Conservation (phyloP, 2,113 vertebrate genomes). For the Microcebus murinus region DNA sequence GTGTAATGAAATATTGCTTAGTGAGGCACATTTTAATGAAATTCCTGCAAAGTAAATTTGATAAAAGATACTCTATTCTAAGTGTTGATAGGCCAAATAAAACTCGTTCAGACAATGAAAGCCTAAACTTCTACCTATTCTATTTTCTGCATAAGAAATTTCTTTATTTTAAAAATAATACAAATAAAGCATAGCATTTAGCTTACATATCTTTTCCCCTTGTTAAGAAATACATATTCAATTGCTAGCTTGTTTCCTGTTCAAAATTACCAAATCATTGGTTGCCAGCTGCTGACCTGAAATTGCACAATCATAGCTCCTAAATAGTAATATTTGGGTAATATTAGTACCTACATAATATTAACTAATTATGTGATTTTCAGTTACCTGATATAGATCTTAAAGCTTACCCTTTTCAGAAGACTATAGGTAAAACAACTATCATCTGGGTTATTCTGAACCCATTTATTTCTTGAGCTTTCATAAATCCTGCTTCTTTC, state of each 20-base stretch:
- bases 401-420: background rate
- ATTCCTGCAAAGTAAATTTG: conserved; percentile 26
- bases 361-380: background rate
- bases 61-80: background rate
- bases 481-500: conserved; percentile 20
- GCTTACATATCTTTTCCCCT: background rate
- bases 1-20: conserved; percentile 11
- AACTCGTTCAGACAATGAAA: background rate
- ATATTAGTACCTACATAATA: background rate
- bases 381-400: background rate
- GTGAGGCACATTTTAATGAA: background rate
- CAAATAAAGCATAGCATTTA: background rate
- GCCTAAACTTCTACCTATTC: background rate
- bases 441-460: background rate
- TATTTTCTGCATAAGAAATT: background rate
- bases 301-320: background rate
- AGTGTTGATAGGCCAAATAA: background rate
- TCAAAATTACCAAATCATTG: background rate
- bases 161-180: background rate
- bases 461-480: background rate
- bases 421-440: background rate
- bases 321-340: background rate
- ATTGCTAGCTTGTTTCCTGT: background rate
- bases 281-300: background rate
- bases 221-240: background rate